Conservation (phyloP, 2,888 invertebrate species). For the Campoletis raptor region DNA sequence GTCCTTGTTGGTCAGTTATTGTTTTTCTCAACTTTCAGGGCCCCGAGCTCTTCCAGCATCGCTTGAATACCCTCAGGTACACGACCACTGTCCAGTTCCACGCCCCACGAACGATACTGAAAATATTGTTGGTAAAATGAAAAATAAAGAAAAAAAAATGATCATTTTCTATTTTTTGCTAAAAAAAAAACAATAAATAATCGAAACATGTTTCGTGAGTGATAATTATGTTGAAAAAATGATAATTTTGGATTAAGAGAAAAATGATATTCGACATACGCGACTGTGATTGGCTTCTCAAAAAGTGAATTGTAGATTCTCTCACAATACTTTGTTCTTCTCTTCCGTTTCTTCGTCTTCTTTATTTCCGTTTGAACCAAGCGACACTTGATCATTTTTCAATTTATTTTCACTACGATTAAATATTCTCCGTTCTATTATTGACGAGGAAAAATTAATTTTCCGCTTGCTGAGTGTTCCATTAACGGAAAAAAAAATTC, state of each 20-base stretch:
- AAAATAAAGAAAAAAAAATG: constrained; percentile 24
- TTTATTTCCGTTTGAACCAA: background rate
- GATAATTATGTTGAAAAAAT: background rate
- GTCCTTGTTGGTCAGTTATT: constrained; percentile 68
- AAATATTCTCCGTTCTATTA: background rate
- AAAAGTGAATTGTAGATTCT: background rate
- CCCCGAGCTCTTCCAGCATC: constrained; percentile 91
- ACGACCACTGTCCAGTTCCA: constrained; percentile 92
- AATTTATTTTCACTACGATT: background rate
- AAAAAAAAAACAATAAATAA: no score
- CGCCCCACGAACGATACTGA: constrained; percentile 93
- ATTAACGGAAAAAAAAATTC: background rate
- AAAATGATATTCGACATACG: background rate
- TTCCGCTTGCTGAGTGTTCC: background rate
- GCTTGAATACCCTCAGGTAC: constrained; percentile 92
- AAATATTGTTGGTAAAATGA: constrained; percentile 77
- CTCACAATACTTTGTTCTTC: background rate
- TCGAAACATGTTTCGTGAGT: background rate
- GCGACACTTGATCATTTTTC: background rate
- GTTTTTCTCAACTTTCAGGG: constrained; percentile 88
- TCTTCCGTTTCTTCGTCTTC: background rate
- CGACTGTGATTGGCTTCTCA: background rate
- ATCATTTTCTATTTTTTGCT: background rate
- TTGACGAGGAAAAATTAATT: background rate
- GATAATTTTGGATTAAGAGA: background rate